Percentiles rank a stretch among this genome's conserved stretches.
Evolutionary conservation across 2,888 invertebrate genomes (phyloP).

Genomic region (Leptogaster cylindrica): DNA sequence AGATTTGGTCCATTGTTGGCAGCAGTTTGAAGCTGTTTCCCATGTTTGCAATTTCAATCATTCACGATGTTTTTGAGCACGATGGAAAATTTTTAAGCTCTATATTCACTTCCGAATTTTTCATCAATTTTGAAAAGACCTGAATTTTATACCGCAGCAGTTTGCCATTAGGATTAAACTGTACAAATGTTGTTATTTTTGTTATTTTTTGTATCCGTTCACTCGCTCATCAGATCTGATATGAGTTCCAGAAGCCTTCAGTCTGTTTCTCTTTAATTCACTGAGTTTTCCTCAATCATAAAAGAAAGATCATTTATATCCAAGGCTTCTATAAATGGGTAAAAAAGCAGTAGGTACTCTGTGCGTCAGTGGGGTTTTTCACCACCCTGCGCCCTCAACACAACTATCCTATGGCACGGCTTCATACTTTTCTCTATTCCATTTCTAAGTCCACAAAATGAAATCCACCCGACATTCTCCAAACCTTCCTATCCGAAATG

Average conservation of each 20-base stretch:
- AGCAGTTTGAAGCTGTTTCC: too few relatives aligned
- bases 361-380: background rate
- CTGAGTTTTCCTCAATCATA: slow-evolving; percentile 25
- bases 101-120: background rate
- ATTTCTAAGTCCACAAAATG: slow-evolving; percentile 17
- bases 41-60: too few relatives aligned
- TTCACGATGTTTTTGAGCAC: background rate
- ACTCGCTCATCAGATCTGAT: background rate
- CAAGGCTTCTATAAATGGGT: slow-evolving; percentile 13
- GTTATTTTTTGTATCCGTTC: slow-evolving; percentile 6
- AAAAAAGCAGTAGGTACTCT: background rate
- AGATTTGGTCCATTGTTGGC: too few relatives aligned
- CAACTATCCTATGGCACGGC: background rate
- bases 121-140: background rate
- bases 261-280: slow-evolving; percentile 25
- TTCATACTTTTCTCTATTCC: background rate
- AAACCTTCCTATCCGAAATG: background rate
- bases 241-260: background rate
- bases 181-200: slow-evolving; percentile 16
- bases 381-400: slow-evolving; percentile 1
- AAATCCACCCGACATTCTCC: slow-evolving; percentile 3
- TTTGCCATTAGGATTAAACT: slow-evolving; percentile 8
- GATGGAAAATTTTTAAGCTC: background rate
- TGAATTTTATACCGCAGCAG: background rate
- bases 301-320: slow-evolving; percentile 34